These are phyloP conservation scores for Meteorus cinctellus DNA, from an alignment of 2,888 invertebrate genomes.

Conservation along the genomic window DNA sequence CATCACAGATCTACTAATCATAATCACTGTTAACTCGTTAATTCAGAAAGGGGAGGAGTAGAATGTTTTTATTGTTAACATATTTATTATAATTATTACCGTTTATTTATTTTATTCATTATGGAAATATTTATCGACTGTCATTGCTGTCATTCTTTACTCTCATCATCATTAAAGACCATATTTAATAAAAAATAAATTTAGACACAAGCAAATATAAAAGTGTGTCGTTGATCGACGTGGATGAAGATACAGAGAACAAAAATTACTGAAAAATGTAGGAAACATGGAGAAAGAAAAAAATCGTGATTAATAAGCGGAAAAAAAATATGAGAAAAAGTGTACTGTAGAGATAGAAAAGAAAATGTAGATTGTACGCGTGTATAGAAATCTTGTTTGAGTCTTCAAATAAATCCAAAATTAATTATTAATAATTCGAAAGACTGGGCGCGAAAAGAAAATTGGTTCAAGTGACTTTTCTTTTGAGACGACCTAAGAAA, in stretches of 20 bases:
- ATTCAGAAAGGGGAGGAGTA: constrained; percentile 7
- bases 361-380: constrained; percentile 11
- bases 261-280: not conserved
- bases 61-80: constrained; percentile 23
- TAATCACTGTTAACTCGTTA: not conserved
- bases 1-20: not conserved
- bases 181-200: constrained; percentile 33
- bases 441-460: not conserved
- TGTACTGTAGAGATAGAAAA: constrained; percentile 27
- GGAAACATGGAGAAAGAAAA: not conserved
- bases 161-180: constrained; percentile 44
- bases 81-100: constrained; percentile 26
- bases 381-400: not conserved
- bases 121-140: constrained; percentile 31
- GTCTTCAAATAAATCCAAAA: constrained; percentile 4
- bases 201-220: constrained; percentile 45
- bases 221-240: constrained; percentile 53
- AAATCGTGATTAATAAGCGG: constrained; percentile 2
- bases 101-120: constrained; percentile 15
- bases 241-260: constrained; percentile 36
- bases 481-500: not conserved
- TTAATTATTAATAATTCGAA: not conserved
- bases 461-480: not conserved
- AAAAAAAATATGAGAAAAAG: constrained; percentile 20
- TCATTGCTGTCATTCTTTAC: constrained; percentile 37